Evolutionary conservation across 2,113 vertebrate species (phyloP).

Genomic region (Brevimyrus niger): DNA sequence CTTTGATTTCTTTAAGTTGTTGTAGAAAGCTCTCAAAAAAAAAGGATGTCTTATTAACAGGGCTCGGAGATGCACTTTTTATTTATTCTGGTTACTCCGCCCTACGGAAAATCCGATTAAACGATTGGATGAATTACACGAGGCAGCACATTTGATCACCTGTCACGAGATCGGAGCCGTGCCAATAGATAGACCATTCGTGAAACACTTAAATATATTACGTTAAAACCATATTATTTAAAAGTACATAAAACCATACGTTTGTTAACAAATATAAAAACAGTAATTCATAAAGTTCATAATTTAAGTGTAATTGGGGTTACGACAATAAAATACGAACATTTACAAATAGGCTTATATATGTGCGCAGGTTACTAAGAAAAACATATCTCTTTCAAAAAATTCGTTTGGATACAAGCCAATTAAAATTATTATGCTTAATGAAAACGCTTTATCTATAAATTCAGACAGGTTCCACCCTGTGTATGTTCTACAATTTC

Average conservation of each 20-base stretch:
- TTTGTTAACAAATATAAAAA: background rate
- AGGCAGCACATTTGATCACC: background rate
- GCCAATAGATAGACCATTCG: background rate
- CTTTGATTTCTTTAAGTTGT: background rate
- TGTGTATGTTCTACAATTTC: background rate
- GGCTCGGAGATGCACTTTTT: background rate
- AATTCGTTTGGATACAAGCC: background rate
- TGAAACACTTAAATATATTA: background rate
- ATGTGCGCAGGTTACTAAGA: background rate
- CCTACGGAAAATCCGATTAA: background rate
- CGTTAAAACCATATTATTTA: background rate
- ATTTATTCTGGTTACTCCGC: constrained; percentile 8
- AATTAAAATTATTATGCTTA: constrained; percentile 6
- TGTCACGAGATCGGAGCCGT: background rate
- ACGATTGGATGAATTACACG: background rate
- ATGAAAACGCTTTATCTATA: constrained; percentile 10
- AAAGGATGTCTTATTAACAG: background rate
- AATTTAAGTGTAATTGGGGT: background rate
- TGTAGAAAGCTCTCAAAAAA: background rate
- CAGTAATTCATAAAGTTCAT: background rate
- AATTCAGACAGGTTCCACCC: constrained; percentile 14
- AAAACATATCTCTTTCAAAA: background rate
- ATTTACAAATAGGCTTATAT: background rate
- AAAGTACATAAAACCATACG: background rate
- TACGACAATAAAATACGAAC: background rate